Conservation (phyloP, 1,140 invertebrate genomes). For the Portunus trituberculatus region DNA sequence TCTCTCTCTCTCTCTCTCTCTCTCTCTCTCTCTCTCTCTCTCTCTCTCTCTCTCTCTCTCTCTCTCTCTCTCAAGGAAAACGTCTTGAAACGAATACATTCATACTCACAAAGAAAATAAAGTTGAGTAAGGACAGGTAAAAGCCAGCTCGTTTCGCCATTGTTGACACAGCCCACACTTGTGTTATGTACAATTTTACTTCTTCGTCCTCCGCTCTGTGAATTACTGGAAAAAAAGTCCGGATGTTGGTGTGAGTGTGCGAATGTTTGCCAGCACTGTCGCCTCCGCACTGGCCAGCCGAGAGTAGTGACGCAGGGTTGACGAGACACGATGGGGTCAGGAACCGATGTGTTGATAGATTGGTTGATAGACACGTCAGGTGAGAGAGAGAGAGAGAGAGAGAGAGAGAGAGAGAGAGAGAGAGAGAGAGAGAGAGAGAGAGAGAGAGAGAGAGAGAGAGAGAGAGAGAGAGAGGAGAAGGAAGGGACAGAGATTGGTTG, state of each 20-base stretch:
- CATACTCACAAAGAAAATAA: neutral
- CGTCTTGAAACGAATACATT: too few species aligned
- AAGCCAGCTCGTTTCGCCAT: neutral
- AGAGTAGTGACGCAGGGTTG: neutral
- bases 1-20: too few species aligned
- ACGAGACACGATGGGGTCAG: neutral
- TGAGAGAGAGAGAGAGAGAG: slow-evolving; percentile 10
- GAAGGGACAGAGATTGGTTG: neutral
- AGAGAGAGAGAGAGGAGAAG: neutral
- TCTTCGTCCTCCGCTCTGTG: neutral
- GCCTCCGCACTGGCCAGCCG: neutral
- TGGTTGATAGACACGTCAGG: neutral
- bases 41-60: too few species aligned
- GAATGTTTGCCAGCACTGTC: neutral
- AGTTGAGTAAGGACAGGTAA: neutral
- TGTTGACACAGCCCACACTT: neutral
- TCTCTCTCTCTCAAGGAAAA: too few species aligned
- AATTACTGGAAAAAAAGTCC: neutral
- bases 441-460: neutral
- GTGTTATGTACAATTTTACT: neutral
- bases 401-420: slow-evolving; percentile 8
- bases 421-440: neutral
- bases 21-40: too few species aligned
- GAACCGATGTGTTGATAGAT: neutral
- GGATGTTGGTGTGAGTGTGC: neutral